Percentiles rank a stretch among this genome's conserved stretches.
These are phyloP conservation scores for Oncorhynchus nerka DNA, from an alignment of 2,113 vertebrate species.

Conservation along the genomic window DNA sequence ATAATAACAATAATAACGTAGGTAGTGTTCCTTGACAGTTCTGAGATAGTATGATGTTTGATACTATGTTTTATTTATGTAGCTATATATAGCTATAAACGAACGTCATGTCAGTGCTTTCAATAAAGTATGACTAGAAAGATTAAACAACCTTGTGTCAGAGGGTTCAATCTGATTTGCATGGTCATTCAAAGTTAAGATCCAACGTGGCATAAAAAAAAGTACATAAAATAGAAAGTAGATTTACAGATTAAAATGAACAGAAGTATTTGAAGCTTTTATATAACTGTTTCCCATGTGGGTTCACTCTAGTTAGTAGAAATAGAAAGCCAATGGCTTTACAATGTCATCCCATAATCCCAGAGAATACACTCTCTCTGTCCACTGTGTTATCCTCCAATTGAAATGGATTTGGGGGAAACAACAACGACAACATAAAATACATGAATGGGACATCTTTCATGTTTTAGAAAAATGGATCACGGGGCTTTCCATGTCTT, in stretches of 20 bases:
- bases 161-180: constrained; percentile 30
- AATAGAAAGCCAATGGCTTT: constrained; percentile 65
- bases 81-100: constrained; percentile 42
- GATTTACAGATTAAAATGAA: constrained; percentile 55
- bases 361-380: constrained; percentile 42
- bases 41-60: constrained; percentile 24
- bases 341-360: constrained; percentile 54
- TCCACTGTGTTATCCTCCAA: constrained; percentile 58
- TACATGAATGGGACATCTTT: constrained; percentile 40
- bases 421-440: constrained; percentile 45
- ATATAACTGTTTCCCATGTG: constrained; percentile 48
- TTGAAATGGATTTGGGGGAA: constrained; percentile 48
- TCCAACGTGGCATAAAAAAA: constrained; percentile 16
- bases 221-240: constrained; percentile 51
- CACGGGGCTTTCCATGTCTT: constrained; percentile 37
- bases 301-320: constrained; percentile 32
- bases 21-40: constrained; percentile 52
- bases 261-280: constrained; percentile 61
- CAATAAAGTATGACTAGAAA: not conserved
- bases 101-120: not conserved
- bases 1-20: constrained; percentile 26
- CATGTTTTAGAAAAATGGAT: constrained; percentile 23
- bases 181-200: constrained; percentile 36
- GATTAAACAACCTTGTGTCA: constrained; percentile 9
- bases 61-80: constrained; percentile 33